phyloP scores from a whole-genome alignment of 2,113 vertebrate genomes.

The Forbesichthys papilliferus region DNA sequence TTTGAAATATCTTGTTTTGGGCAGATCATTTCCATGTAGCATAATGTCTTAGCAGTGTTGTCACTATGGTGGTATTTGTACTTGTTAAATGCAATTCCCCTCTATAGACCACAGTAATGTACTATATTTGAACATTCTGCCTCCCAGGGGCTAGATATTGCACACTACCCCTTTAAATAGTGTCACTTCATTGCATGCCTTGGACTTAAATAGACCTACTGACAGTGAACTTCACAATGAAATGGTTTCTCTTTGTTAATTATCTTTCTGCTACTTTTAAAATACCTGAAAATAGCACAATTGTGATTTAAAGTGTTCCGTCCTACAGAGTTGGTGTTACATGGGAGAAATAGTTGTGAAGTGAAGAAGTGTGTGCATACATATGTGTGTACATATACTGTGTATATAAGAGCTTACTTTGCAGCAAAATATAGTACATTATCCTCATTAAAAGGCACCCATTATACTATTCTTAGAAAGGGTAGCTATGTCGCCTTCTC shows the following conservation, averaged over 20 bases:
- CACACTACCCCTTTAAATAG: too few species aligned
- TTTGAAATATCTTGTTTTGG: too few species aligned
- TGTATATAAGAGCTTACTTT: conserved; percentile 52
- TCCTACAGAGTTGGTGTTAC: conserved; percentile 30
- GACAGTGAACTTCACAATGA: conserved; percentile 9
- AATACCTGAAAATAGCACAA: conserved; percentile 42
- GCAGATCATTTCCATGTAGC: too few species aligned
- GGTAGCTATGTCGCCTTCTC: not conserved
- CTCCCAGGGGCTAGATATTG: too few species aligned
- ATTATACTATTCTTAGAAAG: conserved; percentile 50
- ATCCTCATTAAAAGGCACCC: conserved; percentile 47
- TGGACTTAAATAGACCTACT: not conserved
- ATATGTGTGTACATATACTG: too few species aligned
- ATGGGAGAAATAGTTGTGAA: conserved; percentile 36
- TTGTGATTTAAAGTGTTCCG: conserved; percentile 33
- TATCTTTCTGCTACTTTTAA: conserved; percentile 46
- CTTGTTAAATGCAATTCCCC: too few species aligned
- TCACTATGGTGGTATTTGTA: not conserved
- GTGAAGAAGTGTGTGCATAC: too few species aligned
- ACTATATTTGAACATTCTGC: too few species aligned
- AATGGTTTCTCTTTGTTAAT: conserved; percentile 28
- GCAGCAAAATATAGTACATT: conserved; percentile 40
- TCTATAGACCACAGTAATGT: too few species aligned
- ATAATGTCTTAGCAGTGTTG: not conserved
- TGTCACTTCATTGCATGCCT: conserved; percentile 10